Evolutionary conservation across 2,113 vertebrate species (phyloP).

Genomic region (Cyphomyrus discorhynchus): DNA sequence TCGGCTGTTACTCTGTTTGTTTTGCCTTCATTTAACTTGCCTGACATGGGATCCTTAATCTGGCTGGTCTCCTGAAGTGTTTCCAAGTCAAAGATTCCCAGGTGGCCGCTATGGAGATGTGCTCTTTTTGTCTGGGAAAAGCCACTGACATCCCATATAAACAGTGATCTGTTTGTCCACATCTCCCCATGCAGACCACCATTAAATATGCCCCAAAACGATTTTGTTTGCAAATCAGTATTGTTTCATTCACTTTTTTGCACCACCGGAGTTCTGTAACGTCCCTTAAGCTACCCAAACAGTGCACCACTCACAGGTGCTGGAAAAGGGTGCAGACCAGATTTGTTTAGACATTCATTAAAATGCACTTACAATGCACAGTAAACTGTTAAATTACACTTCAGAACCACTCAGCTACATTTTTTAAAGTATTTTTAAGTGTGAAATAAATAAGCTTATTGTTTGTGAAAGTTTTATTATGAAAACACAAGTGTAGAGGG

Average conservation of each 20-base stretch:
- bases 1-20: neutral
- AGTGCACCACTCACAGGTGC: neutral
- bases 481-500: neutral
- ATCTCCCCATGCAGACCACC: neutral
- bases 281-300: neutral
- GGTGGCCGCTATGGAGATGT: neutral
- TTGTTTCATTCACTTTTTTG: neutral
- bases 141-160: neutral
- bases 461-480: neutral
- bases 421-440: neutral
- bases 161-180: neutral
- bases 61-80: neutral
- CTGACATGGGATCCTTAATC: neutral
- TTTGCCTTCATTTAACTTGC: neutral
- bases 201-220: neutral
- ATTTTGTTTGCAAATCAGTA: neutral
- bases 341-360: neutral
- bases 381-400: too few species aligned
- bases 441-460: neutral
- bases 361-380: too few species aligned
- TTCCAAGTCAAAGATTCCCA: slow-evolving; percentile 59
- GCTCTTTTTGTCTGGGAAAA: neutral
- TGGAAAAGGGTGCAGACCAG: neutral
- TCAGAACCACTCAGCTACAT: too few species aligned
- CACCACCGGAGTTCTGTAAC: neutral